Base-by-base conservation (phyloP, 2,797 vertebrate genomes). In the Jordanella pulchra region DNA sequence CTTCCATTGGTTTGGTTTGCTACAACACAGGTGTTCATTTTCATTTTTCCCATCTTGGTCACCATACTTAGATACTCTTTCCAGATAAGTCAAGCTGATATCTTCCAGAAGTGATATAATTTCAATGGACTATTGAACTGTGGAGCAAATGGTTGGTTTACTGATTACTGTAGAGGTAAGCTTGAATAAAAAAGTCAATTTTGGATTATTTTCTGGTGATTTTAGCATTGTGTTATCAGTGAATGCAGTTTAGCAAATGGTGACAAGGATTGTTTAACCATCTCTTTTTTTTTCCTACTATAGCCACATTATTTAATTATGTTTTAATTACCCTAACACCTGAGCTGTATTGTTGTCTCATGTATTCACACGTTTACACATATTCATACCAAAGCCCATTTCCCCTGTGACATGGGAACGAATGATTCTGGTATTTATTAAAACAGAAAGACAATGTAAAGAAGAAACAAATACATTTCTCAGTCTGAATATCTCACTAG, bases 21-120 rank as follows among this genome's bases (percentile, higher is more conserved):
- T 66, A 72, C 68, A 50, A 76, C 48, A 79, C 56, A 70, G 71
- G 67, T 81, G 10, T 73, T 74, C 25, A 0, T 5, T 27, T 72
- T 51, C 23, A n/a, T n/a, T n/a, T 63, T 60, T 76, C 50, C 83
- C 67, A 83, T 77, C 78, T 84, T 86, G 71, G 78, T 6, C 54
- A 39, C 50, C n/a, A 51, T 17, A 27, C 27, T 30, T 30, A 60
- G 67, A 75, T 30, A 0, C 27, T 50, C 27, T 51, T 42, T 66
- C 73, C 74, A 73, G 76, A 89, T 82, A 51, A 75, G 47, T 50
- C 32, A 11, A 63, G 23, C 14, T 72, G 74, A 47, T 45, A 50
- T 58, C 72, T 55, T 25, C 7, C 6, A 0, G 4, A 0, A 51
- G 35, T n/a, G 18, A 63, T 28, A 18, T 48, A 12, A 63, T 25